Evolutionary conservation across 2,797 vertebrate genomes (phyloP).

Genomic region (Pitangus sulphuratus): DNA sequence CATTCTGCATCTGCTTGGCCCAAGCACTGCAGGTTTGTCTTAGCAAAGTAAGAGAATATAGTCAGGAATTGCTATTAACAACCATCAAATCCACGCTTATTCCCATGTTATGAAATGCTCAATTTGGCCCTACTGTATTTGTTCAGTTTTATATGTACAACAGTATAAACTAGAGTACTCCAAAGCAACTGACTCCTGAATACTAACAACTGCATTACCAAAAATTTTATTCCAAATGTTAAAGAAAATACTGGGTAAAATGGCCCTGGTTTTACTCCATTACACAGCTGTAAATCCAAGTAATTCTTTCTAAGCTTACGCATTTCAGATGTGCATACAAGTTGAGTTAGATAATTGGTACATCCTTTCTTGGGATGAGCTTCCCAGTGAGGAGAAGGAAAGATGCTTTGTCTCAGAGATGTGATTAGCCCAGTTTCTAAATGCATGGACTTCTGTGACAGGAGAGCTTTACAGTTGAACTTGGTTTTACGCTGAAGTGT

Average conservation of each 20-base stretch:
- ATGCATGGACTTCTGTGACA: not conserved
- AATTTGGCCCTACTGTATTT: not conserved
- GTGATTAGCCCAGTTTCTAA: not conserved
- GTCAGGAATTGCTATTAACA: not conserved
- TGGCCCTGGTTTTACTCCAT: not conserved
- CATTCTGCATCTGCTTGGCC: not conserved
- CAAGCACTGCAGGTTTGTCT: not conserved
- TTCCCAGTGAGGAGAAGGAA: not conserved
- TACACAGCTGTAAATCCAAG: not conserved
- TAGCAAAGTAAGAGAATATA: not conserved
- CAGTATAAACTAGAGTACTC: not conserved
- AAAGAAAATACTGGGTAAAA: not conserved
- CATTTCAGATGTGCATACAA: not conserved
- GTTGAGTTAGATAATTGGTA: not conserved
- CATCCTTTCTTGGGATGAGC: not conserved
- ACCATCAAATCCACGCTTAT: not conserved
- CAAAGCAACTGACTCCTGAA: not conserved
- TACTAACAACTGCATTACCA: not conserved
- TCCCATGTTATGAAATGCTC: not conserved
- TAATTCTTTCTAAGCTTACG: not conserved
- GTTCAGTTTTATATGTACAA: not conserved
- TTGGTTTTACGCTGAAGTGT: not conserved
- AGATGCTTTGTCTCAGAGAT: not conserved
- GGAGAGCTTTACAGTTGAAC: not conserved
- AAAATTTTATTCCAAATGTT: not conserved